Percentiles rank a stretch among this genome's conserved stretches.
These are phyloP conservation scores for Oreochromis mossambicus DNA, from an alignment of 2,797 vertebrate species.

Conservation along the genomic window DNA sequence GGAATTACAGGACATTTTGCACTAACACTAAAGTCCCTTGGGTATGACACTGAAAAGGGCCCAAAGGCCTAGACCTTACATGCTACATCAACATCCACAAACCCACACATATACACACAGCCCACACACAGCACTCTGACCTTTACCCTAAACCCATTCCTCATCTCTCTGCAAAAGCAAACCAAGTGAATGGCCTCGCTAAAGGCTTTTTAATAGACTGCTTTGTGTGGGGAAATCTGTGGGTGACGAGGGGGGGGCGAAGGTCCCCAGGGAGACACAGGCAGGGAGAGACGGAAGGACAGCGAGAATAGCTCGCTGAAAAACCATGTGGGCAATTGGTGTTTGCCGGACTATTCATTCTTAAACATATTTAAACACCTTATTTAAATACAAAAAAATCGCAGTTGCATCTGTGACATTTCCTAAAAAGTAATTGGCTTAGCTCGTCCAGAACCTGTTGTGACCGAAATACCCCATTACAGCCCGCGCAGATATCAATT, in stretches of 20 bases:
- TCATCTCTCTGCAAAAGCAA: constrained; percentile 44
- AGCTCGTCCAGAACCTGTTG: neutral
- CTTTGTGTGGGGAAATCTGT: constrained; percentile 60
- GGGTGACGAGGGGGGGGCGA: constrained; percentile 12
- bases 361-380: neutral
- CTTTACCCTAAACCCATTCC: constrained; percentile 42
- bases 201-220: constrained; percentile 79
- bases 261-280: constrained; percentile 30
- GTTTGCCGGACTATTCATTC: neutral
- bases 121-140: constrained; percentile 4
- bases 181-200: constrained; percentile 56
- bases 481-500: neutral
- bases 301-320: constrained; percentile 24
- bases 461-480: neutral
- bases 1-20: constrained; percentile 10
- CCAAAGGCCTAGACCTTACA: constrained; percentile 32
- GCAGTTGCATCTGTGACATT: neutral
- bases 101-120: neutral
- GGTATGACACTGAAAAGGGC: neutral
- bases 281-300: neutral
- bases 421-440: neutral
- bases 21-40: neutral
- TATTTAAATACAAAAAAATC: neutral
- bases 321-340: constrained; percentile 37
- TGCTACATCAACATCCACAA: neutral